Evolutionary conservation across 2,797 vertebrate genomes (phyloP).

Genomic region (Miichthys miiuy): DNA sequence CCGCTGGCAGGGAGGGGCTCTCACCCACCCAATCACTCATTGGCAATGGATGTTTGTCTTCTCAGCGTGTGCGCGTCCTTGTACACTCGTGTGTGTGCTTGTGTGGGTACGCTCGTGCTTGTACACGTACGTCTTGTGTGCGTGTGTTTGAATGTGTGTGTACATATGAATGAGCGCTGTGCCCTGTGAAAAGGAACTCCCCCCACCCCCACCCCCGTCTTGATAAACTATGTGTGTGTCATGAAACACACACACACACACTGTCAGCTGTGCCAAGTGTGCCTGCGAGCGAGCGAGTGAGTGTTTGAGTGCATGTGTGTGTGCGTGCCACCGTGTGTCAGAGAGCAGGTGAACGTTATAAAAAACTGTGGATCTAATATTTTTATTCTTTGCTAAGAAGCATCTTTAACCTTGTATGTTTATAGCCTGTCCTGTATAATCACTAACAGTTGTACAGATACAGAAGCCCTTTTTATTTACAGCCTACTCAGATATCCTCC

Average conservation of each 20-base stretch:
- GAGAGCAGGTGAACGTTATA: constrained; percentile 71
- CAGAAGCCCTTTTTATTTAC: constrained; percentile 73
- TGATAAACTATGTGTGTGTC: constrained; percentile 63
- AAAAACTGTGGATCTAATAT: constrained; percentile 88
- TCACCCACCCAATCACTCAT: constrained; percentile 77
- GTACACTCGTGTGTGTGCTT: constrained; percentile 52
- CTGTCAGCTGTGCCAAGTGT: constrained; percentile 65
- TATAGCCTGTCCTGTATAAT: constrained; percentile 78
- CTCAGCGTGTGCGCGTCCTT: constrained; percentile 52
- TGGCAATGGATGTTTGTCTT: constrained; percentile 72
- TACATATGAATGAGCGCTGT: constrained; percentile 64
- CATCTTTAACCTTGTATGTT: constrained; percentile 76
- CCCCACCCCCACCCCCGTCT: constrained; percentile 44
- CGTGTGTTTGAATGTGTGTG: constrained; percentile 35
- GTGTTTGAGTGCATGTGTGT: constrained; percentile 36
- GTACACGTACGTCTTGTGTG: constrained; percentile 45
- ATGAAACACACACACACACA: constrained; percentile 31
- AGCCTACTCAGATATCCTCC: constrained; percentile 69
- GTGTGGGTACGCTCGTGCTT: constrained; percentile 46
- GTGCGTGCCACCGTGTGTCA: constrained; percentile 44
- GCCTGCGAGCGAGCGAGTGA: constrained; percentile 38
- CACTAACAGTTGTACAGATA: constrained; percentile 81
- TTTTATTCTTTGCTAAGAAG: constrained; percentile 73
- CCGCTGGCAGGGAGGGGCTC: constrained; percentile 86
- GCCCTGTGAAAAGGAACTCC: constrained; percentile 66